Base-by-base conservation (phyloP, 2,797 vertebrate species). In the Rhabdomys pumilio region DNA sequence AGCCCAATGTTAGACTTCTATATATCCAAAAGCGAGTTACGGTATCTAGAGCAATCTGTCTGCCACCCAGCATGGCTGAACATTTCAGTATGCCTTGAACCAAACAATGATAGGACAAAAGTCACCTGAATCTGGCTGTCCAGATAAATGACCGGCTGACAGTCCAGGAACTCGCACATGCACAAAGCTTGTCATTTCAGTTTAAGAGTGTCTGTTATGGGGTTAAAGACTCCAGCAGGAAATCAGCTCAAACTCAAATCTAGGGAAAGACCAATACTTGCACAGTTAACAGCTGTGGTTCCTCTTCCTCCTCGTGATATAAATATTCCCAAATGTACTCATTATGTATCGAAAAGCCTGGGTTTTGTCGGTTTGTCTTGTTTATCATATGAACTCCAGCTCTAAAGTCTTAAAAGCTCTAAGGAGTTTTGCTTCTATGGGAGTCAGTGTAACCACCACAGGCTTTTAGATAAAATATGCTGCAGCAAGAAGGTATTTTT, bases 201-300 rank as follows among this genome's bases (percentile, higher is more conserved):
- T 53, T 8, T 59, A 86, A 80, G 59, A 76, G 67, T 59, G 29
- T 75, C 20, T 29, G 47, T 29, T 29, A 24, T 15, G 2, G 17
- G 1, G 4, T 31, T 31, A 11, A 63, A 34, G 85, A 61, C 44
- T 34, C 38, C 19, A 67, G n/a, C 63, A 38, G 5, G 79, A 47
- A 73, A 88, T 76, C n/a, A 57, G 59, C 61, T 92, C 26, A 65
- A 17, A 77, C 53, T 87, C 44, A 89, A 91, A 89, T 63, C 9
- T 38, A 53, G 22, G 4, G 29, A 57, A 41, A 80, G 20, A 20
- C 55, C 55, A 73, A 19, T 83, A 29, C 79, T 55, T 90, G 63
- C 22, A 1, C 5, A 41, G 19, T 22, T 73, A 63, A 63, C 34
- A 29, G 50, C 31, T 3, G 4, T 34, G 44, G 67, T 47, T 77